phyloP scores from a whole-genome alignment of 2,888 invertebrate genomes.

The Arctia plantaginis region DNA sequence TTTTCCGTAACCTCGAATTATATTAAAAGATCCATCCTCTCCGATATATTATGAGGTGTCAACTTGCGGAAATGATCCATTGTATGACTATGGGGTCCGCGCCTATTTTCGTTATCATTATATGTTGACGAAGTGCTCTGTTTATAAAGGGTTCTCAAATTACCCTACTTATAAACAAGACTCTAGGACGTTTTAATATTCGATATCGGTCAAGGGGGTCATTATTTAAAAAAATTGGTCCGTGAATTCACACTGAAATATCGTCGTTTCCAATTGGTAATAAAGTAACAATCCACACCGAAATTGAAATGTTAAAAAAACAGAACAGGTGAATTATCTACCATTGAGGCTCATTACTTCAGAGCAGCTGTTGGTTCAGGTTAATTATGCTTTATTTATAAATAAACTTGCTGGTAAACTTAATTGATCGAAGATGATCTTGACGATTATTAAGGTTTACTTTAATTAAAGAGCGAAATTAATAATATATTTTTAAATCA shows the following conservation, averaged over 20 bases:
- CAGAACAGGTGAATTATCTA: conserved; percentile 59
- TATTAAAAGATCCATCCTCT: conserved; percentile 64
- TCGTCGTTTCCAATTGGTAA: conserved; percentile 13
- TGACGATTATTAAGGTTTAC: neutral
- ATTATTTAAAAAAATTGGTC: conserved; percentile 12
- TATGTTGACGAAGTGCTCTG: conserved; percentile 72
- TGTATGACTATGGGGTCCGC: conserved; percentile 73
- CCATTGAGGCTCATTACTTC: conserved; percentile 50
- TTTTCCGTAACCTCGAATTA: conserved; percentile 54
- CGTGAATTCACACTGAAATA: conserved; percentile 9
- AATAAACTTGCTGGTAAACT: conserved; percentile 16
- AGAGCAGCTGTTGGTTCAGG: conserved; percentile 61
- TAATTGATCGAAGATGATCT: neutral
- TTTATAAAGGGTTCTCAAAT: conserved; percentile 67
- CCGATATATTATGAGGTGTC: conserved; percentile 70
- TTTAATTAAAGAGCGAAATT: neutral
- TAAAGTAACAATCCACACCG: conserved; percentile 25
- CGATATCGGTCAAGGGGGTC: conserved; percentile 22
- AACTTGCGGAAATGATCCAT: conserved; percentile 80
- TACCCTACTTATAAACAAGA: conserved; percentile 46
- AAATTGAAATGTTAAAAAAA: conserved; percentile 54
- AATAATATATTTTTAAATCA: neutral
- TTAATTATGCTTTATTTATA: conserved; percentile 57
- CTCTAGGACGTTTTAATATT: conserved; percentile 43
- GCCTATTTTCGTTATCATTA: conserved; percentile 72